A percentile compares a stretch with the other conserved stretches of the same genome.
Conservation (phyloP, 2,113 vertebrate genomes). For the Glaucidium brasilianum region DNA sequence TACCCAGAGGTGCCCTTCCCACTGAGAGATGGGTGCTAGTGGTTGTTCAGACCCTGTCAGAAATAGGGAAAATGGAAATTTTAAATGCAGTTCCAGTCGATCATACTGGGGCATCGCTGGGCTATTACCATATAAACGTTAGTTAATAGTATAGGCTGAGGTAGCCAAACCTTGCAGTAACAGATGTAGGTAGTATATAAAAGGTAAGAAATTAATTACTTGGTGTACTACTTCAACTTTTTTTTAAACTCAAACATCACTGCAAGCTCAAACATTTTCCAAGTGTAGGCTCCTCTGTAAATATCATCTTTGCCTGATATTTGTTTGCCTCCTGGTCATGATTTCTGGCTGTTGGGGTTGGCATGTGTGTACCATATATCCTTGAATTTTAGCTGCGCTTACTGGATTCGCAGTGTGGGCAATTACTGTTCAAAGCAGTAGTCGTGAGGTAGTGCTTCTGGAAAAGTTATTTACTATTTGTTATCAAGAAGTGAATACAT, state of each 20-base stretch:
- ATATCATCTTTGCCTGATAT: not conserved
- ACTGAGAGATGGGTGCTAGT: not conserved
- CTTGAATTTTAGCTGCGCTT: slow-evolving; percentile 11
- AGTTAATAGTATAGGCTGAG: not conserved
- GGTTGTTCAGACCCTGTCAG: not conserved
- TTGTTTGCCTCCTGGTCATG: not conserved
- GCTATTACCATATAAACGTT: not conserved
- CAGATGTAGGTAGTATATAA: not conserved
- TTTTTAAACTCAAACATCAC: not conserved
- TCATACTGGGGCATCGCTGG: not conserved
- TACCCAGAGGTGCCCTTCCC: not conserved
- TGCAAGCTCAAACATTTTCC: not conserved
- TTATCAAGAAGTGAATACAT: not conserved
- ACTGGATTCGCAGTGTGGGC: slow-evolving; percentile 35
- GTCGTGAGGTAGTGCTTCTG: slow-evolving; percentile 33
- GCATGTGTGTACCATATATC: not conserved
- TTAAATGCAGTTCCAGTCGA: not conserved
- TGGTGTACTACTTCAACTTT: not conserved
- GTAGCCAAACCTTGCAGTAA: not conserved
- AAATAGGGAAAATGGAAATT: not conserved
- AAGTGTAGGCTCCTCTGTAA: not conserved
- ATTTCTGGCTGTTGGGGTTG: slow-evolving; percentile 1
- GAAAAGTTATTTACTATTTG: slow-evolving; percentile 10
- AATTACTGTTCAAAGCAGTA: slow-evolving; percentile 9
- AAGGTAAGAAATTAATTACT: not conserved